These are phyloP conservation scores for Anguilla megastoma DNA, from an alignment of 2,797 vertebrate genomes.

Conservation along the genomic window DNA sequence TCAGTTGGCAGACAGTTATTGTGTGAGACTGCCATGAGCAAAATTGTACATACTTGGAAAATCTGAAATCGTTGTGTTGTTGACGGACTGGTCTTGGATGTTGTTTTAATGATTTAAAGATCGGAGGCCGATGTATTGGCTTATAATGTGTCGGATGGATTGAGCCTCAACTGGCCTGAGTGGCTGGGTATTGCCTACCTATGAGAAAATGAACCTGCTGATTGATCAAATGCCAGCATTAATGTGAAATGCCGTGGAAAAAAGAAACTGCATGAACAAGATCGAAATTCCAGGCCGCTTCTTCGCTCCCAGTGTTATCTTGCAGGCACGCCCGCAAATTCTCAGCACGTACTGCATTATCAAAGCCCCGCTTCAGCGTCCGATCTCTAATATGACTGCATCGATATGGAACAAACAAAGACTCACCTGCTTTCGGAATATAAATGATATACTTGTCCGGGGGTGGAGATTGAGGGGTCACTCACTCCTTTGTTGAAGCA, in stretches of 20 bases:
- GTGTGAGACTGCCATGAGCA: not conserved
- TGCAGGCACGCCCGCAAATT: not conserved
- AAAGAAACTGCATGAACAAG: not conserved
- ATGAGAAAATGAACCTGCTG: not conserved
- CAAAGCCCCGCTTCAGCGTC: not conserved
- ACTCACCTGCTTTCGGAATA: not conserved
- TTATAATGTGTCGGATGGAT: not conserved
- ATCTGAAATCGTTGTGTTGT: not conserved
- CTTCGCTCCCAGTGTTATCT: not conserved
- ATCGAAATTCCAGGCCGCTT: not conserved
- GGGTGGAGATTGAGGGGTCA: not conserved
- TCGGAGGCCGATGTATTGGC: not conserved
- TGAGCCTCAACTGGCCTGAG: not conserved
- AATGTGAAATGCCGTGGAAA: not conserved
- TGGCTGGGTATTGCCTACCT: not conserved
- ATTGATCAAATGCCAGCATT: not conserved
- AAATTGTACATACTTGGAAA: not conserved
- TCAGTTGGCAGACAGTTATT: not conserved
- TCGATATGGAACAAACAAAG: not conserved
- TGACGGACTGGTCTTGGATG: not conserved
- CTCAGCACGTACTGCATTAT: not conserved
- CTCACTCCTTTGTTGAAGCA: no score
- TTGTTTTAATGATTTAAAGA: not conserved
- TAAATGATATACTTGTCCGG: not conserved
- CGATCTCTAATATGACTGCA: not conserved